Evolutionary conservation across 2,888 invertebrate species (phyloP).

Genomic region (Colostygia pectinataria): DNA sequence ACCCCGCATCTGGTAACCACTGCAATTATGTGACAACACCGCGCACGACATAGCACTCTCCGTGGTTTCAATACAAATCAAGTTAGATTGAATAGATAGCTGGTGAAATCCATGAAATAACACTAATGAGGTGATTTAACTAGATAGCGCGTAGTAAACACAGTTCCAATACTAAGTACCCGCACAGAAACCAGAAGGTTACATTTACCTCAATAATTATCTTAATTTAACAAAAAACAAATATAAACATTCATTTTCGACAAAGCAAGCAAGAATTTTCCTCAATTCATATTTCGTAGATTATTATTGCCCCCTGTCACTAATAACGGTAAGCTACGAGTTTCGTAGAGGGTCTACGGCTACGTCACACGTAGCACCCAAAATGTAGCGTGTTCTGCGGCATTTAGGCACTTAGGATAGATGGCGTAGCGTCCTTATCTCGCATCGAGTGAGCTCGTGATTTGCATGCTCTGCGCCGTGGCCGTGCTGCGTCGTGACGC

Average conservation of each 20-base stretch:
- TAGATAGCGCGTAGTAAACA: neutral
- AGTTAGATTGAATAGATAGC: neutral
- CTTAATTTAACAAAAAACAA: too few relatives aligned
- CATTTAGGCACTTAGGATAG: constrained; percentile 21
- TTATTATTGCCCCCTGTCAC: too few relatives aligned
- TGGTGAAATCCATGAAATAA: neutral
- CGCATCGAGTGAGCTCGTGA: constrained; percentile 35
- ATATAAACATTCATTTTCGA: too few relatives aligned
- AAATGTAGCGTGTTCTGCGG: constrained; percentile 26
- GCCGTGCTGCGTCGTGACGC: constrained; percentile 35
- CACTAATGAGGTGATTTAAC: neutral
- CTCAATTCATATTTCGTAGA: too few relatives aligned
- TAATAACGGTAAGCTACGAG: constrained; percentile 6
- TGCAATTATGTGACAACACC: neutral
- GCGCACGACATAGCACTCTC: constrained; percentile 6
- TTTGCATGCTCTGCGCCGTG: constrained; percentile 43
- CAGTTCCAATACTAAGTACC: neutral
- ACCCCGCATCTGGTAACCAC: constrained; percentile 42
- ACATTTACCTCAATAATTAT: too few relatives aligned
- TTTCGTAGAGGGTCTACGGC: constrained; percentile 20
- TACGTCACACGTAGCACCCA: constrained; percentile 38
- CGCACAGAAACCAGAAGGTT: neutral
- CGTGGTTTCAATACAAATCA: neutral
- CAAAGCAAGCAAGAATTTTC: too few relatives aligned
- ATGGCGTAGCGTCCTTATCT: constrained; percentile 32